Evolutionary conservation across 1,140 invertebrate species (phyloP).

Genomic region (Pseudomyrmex concolor): DNA sequence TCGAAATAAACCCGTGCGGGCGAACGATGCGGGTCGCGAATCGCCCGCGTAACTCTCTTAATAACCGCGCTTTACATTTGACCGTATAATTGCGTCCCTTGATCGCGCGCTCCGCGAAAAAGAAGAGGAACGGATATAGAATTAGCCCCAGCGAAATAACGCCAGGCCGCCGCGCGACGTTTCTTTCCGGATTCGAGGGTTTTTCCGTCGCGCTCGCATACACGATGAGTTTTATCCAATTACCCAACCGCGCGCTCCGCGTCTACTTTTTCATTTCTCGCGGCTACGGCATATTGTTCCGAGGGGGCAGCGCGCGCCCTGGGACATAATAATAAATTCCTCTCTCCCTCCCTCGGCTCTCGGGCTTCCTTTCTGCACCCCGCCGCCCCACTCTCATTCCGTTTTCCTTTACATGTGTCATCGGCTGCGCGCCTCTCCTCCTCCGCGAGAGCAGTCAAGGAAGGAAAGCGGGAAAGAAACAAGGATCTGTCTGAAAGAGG

Average conservation of each 20-base stretch:
- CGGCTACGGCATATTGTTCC: slow-evolving; percentile 68
- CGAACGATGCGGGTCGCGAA: neutral
- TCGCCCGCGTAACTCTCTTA: slow-evolving; percentile 21
- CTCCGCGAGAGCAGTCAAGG: slow-evolving; percentile 21
- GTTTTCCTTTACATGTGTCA: slow-evolving; percentile 65
- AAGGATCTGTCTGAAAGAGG: slow-evolving; percentile 6
- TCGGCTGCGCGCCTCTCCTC: slow-evolving; percentile 61
- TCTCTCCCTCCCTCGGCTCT: slow-evolving; percentile 25
- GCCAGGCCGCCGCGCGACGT: slow-evolving; percentile 27
- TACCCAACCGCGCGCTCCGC: slow-evolving; percentile 58
- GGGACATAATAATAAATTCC: slow-evolving; percentile 74
- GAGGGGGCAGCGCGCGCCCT: slow-evolving; percentile 67
- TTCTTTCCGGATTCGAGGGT: slow-evolving; percentile 57
- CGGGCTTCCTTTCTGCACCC: neutral
- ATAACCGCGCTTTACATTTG: slow-evolving; percentile 57
- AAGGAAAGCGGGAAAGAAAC: slow-evolving; percentile 51
- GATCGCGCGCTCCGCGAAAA: slow-evolving; percentile 46
- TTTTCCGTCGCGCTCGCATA: slow-evolving; percentile 54
- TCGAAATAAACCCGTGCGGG: slow-evolving; percentile 34
- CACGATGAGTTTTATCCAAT: slow-evolving; percentile 69
- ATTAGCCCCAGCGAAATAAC: slow-evolving; percentile 57
- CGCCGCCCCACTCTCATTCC: slow-evolving; percentile 52
- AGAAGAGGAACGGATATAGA: slow-evolving; percentile 35
- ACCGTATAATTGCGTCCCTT: slow-evolving; percentile 55
- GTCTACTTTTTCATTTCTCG: slow-evolving; percentile 65